A percentile compares a stretch with the other conserved stretches of the same genome.
These are phyloP conservation scores for Eubasilissa splendida DNA, from an alignment of 2,888 invertebrate species.

Conservation along the genomic window DNA sequence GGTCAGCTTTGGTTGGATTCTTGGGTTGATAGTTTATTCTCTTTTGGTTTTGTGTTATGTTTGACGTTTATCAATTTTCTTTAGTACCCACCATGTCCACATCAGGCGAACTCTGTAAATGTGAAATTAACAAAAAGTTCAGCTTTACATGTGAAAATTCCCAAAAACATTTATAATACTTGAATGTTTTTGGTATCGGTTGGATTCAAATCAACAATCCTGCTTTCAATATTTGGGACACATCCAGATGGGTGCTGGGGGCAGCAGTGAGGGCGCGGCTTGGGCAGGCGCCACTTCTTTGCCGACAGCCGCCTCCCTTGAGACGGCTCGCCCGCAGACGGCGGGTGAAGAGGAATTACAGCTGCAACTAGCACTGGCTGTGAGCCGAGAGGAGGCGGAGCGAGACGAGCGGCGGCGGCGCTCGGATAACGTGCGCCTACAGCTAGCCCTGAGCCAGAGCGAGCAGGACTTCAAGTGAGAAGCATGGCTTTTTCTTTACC, in stretches of 20 bases:
- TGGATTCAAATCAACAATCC: neutral
- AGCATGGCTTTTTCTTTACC: neutral
- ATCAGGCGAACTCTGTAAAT: no score
- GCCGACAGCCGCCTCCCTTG: constrained; percentile 71
- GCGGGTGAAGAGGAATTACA: constrained; percentile 99
- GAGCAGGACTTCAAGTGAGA: constrained; percentile 91
- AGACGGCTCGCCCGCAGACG: constrained; percentile 95
- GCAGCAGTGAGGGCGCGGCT: constrained; percentile 38
- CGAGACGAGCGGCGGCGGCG: constrained; percentile 94
- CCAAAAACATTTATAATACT: no score
- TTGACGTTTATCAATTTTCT: no score
- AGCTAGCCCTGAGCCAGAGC: constrained; percentile 95
- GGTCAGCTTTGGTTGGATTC: no score
- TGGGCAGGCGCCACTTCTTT: constrained; percentile 61
- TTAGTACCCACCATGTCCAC: no score
- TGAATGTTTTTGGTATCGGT: no score
- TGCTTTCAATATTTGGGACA: neutral
- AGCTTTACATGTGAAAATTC: no score
- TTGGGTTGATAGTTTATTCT: no score
- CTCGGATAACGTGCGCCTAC: constrained; percentile 96
- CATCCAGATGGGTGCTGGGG: constrained; percentile 53
- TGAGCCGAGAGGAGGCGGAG: constrained; percentile 99
- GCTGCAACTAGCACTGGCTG: constrained; percentile 96
- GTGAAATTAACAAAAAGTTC: no score
- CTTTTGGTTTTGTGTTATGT: no score